Percentiles rank a stretch among this genome's conserved stretches.
phyloP scores from a whole-genome alignment of 2,113 vertebrate genomes.

The Tretioscincus oriximinensis region DNA sequence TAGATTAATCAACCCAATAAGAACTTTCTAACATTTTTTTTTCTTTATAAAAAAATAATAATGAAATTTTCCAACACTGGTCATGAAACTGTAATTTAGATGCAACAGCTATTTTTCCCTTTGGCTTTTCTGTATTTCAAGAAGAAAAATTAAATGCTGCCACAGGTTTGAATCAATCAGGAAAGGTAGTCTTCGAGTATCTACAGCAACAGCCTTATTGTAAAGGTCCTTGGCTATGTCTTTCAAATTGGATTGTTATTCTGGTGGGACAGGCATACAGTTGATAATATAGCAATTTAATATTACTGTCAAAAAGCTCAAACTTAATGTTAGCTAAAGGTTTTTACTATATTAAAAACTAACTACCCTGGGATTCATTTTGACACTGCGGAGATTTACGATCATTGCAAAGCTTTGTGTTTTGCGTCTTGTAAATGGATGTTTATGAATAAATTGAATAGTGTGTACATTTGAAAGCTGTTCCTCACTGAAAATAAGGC shows the following conservation, averaged over 20 bases:
- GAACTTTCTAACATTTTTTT: too few relatives aligned
- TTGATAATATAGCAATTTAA: constrained; percentile 5
- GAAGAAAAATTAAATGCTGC: not conserved
- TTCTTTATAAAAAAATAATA: too few relatives aligned
- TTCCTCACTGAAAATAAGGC: not conserved
- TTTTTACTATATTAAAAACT: constrained; percentile 2
- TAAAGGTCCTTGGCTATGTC: not conserved
- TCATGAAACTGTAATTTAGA: not conserved
- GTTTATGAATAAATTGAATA: not conserved
- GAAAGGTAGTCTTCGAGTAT: not conserved
- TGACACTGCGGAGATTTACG: constrained; percentile 14
- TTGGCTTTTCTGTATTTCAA: not conserved
- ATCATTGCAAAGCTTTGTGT: not conserved
- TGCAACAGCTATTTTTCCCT: not conserved
- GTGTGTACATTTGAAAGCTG: constrained; percentile 13
- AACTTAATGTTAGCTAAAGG: not conserved
- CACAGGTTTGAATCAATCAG: not conserved
- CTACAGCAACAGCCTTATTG: not conserved
- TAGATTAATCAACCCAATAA: too few relatives aligned
- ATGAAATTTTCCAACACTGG: not conserved
- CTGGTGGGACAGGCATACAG: not conserved
- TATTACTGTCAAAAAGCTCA: constrained; percentile 4
- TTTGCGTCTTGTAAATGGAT: constrained; percentile 17
- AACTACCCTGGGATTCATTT: not conserved
- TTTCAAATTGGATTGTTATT: constrained; percentile 8